Evolutionary conservation across 2,888 invertebrate species (phyloP), one percentile per base, ranked within the genome.

Genomic region (Pristionchus mayeri): DNA sequence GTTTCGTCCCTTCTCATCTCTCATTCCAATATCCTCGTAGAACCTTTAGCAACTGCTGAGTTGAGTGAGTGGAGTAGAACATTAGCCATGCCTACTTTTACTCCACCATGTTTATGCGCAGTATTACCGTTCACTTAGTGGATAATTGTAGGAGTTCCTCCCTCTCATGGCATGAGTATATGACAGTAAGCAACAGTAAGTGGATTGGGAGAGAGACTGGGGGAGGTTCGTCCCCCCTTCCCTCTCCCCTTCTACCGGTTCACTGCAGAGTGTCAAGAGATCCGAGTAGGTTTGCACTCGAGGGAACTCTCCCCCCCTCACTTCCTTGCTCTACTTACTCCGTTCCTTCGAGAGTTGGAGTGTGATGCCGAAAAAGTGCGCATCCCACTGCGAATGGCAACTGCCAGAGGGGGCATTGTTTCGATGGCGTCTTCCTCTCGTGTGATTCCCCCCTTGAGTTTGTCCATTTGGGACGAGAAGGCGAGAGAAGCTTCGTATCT

Each of bases 91-190:
- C 44, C 40, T n/a, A n/a, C 37, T 44, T 60, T 60, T 60, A 24
- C 27, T 60, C 57, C 24, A 1, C 60, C 60, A n/a, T 34, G 67
- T 67, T 67, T 67, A 27, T 27, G 37, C 63, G 63, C 67, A 37
- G 34, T 67, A 67, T 67, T 67, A 67, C 67, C 67, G 67, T 67
- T 67, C 67, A 67, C 67, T 67, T 67, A 67, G 67, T 37, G 57
- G 67, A 67, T 37, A 67, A 67, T 67, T 67, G 37, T 67, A 67
- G 57, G 24, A 60, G 57, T 60, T 60, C 57, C 57, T 0, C 54
- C 1, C 57, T 60, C 27, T 30, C 27, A 2, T 60, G 57, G 3
- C 52, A 52, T 52, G 16, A 30, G 57, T 60, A 30, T 60, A 60
- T 60, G 67, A 67, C 67, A 37, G 67, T 67, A 67, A 67, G 67